Evolutionary conservation across 92 coral and sea anemone species (phyloP).

Genomic region (Galaxea fascicularis): DNA sequence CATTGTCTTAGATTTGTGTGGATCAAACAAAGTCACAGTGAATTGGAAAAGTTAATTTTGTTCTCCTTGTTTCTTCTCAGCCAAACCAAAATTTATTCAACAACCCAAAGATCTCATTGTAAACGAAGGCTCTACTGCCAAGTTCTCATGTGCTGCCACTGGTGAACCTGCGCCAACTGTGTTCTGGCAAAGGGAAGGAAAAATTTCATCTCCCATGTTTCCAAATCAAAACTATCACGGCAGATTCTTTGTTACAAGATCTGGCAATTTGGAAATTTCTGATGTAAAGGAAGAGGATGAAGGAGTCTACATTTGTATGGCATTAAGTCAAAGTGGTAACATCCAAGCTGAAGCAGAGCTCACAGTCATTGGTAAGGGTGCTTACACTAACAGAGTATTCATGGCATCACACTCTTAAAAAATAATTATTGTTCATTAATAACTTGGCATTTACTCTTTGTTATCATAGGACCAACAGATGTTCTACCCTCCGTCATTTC

Average conservation of each 20-base stretch:
- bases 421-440: too few relatives aligned
- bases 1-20: too few relatives aligned
- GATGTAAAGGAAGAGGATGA: constrained; percentile 68
- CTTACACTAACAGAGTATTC: not conserved
- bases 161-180: constrained; percentile 85
- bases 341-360: constrained; percentile 69
- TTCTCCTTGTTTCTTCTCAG: constrained; percentile 42
- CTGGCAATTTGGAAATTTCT: constrained; percentile 76
- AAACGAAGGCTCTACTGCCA: constrained; percentile 66
- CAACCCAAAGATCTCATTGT: constrained; percentile 66
- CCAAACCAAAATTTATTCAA: constrained; percentile 65
- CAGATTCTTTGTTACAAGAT: constrained; percentile 60
- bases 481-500: constrained; percentile 68
- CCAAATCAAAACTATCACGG: constrained; percentile 64
- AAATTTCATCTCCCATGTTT: constrained; percentile 58
- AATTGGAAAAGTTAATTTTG: not conserved
- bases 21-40: not conserved
- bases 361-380: constrained; percentile 72
- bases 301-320: constrained; percentile 79
- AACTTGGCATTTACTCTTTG: not conserved
- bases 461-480: constrained; percentile 70
- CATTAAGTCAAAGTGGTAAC: constrained; percentile 53
- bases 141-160: constrained; percentile 74
- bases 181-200: constrained; percentile 79
- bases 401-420: not conserved